phyloP scores from a whole-genome alignment of 2,888 invertebrate species.

The Dexiosoma caninum region DNA sequence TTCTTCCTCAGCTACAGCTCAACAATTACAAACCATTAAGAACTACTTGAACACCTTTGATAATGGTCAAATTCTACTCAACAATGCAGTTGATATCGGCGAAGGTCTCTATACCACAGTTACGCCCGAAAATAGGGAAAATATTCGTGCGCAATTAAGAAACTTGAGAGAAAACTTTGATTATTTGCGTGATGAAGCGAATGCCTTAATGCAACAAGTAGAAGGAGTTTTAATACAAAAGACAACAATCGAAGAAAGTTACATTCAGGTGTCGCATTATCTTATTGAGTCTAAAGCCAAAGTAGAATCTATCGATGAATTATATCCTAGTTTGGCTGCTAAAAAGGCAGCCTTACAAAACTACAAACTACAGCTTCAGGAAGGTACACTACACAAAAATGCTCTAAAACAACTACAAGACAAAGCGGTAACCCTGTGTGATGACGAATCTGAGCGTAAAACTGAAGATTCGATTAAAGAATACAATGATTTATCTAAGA shows the following conservation, averaged over 20 bases:
- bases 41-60: slow-evolving; percentile 81
- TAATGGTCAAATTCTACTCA: slow-evolving; percentile 86
- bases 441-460: slow-evolving; percentile 87
- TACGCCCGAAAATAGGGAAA: slow-evolving; percentile 91
- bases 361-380: slow-evolving; percentile 88
- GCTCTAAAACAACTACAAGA: slow-evolving; percentile 90
- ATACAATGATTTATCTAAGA: slow-evolving; percentile 83
- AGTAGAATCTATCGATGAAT: slow-evolving; percentile 83
- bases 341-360: slow-evolving; percentile 92
- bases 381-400: slow-evolving; percentile 90
- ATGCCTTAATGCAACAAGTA: slow-evolving; percentile 89
- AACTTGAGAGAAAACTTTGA: slow-evolving; percentile 90
- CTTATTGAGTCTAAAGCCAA: slow-evolving; percentile 87
- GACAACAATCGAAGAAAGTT: slow-evolving; percentile 95
- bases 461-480: slow-evolving; percentile 85
- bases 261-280: slow-evolving; percentile 92
- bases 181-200: slow-evolving; percentile 89
- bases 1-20: slow-evolving; percentile 84
- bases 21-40: slow-evolving; percentile 87
- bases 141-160: slow-evolving; percentile 88
- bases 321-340: slow-evolving; percentile 89
- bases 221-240: slow-evolving; percentile 93
- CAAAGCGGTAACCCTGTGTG: slow-evolving; percentile 87
- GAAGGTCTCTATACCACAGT: slow-evolving; percentile 92
- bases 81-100: slow-evolving; percentile 89